Evolutionary conservation across 2,888 invertebrate species (phyloP).

Genomic region (Pachymerium ferrugineum): DNA sequence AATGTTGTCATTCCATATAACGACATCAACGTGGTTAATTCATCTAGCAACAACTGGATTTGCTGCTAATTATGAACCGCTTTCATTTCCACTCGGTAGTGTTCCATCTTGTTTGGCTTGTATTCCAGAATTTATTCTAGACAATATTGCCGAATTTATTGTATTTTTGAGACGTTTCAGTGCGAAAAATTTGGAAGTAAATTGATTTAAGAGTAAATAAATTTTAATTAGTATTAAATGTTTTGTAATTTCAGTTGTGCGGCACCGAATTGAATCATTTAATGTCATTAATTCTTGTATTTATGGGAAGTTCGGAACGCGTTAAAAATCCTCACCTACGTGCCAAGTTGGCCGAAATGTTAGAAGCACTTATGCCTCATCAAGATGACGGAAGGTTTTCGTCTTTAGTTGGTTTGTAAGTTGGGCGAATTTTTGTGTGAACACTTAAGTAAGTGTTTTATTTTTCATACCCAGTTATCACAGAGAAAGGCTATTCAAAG

Average conservation of each 20-base stretch:
- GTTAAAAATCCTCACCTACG: slow-evolving; percentile 88
- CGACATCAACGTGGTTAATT: slow-evolving; percentile 76
- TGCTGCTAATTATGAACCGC: slow-evolving; percentile 37
- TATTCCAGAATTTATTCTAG: slow-evolving; percentile 83
- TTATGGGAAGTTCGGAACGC: slow-evolving; percentile 77
- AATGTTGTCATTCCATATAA: slow-evolving; percentile 69
- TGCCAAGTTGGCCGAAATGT: slow-evolving; percentile 79
- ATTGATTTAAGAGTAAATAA: not conserved
- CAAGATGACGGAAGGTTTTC: slow-evolving; percentile 51
- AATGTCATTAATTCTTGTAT: slow-evolving; percentile 64
- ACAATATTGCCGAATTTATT: slow-evolving; percentile 77
- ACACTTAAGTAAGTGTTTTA: not conserved
- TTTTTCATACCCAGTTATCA: slow-evolving; percentile 38
- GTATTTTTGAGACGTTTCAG: slow-evolving; percentile 65
- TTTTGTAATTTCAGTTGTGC: slow-evolving; percentile 36
- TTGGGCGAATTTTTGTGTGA: not conserved
- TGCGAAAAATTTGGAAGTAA: slow-evolving; percentile 57
- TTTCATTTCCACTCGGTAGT: slow-evolving; percentile 44
- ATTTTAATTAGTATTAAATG: not conserved
- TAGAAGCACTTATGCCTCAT: slow-evolving; percentile 77
- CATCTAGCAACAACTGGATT: slow-evolving; percentile 59
- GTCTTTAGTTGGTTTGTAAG: slow-evolving; percentile 24
- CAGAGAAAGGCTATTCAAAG: slow-evolving; percentile 62
- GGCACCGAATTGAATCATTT: slow-evolving; percentile 44
- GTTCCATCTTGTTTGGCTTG: slow-evolving; percentile 53